Conservation (phyloP, 2,797 vertebrate genomes). For the Prunella strophiata region DNA sequence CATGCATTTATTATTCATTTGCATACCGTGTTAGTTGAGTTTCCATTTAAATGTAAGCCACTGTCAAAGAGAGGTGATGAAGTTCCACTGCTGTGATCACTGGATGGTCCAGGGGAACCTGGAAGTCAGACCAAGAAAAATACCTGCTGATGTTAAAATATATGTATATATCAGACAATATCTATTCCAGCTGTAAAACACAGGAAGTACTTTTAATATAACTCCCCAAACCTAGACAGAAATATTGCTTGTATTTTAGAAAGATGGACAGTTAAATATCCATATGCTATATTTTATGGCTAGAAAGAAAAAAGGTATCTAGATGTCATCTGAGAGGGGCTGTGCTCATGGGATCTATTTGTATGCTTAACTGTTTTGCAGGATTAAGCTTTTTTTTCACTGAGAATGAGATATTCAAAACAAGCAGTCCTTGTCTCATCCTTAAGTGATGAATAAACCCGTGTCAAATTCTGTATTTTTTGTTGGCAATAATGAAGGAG, state of each 20-base stretch:
- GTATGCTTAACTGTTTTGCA: not conserved
- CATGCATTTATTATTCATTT: not conserved
- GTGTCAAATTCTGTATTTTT: not conserved
- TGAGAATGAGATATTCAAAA: not conserved
- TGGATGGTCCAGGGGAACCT: slow-evolving; percentile 89
- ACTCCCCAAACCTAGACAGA: not conserved
- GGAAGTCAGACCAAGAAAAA: not conserved
- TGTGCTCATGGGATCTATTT: not conserved
- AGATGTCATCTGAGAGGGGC: not conserved
- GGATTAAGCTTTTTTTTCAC: not conserved
- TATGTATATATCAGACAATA: not conserved
- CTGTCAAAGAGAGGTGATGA: slow-evolving; percentile 93
- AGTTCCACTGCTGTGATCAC: slow-evolving; percentile 85
- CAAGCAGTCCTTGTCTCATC: not conserved
- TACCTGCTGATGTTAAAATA: not conserved
- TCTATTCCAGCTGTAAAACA: not conserved
- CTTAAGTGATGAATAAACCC: not conserved
- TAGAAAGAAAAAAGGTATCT: not conserved
- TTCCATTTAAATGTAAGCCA: slow-evolving; percentile 91
- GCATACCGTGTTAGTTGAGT: slow-evolving; percentile 85
- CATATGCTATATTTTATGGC: not conserved
- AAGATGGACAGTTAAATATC: not conserved
- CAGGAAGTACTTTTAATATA: not conserved
- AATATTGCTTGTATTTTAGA: not conserved
- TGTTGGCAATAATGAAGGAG: not conserved